Base-by-base conservation (phyloP, 2,113 vertebrate species). In the Heterocephalus glaber region DNA sequence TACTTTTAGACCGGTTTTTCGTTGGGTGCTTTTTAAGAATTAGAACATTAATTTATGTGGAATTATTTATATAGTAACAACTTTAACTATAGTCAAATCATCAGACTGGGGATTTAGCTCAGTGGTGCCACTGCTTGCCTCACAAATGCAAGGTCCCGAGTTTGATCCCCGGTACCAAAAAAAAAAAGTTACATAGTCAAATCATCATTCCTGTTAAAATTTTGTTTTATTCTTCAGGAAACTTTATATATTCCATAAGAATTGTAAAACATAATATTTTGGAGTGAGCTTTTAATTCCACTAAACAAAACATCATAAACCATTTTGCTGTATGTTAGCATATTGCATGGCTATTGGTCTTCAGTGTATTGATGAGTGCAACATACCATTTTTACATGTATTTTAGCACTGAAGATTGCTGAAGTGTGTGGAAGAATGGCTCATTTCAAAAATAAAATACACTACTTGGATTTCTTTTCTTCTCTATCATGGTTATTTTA, bases 221-320 rank as follows among this genome's bases (percentile, higher is more conserved):
- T 79, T 74, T 54, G 24, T 85, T 93, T 86, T 66, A 74, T 81
- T 93, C n/a, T 86, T 54, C 3, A 83, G 35, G 41, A 90, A 89
- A 49, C 89, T 82, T 68, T 85, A 66, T 14, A 2, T 79, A 33
- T 70, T 94, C 52, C 19, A 24, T 91, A 89, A 44, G 16, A 72
- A 61, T 41, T 80, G 22, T 87, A 65, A 92, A 90, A 68, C n/a
- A 4, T 58, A 28, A 17, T 52, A 54, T 16, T 61, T 85, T 88
- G 26, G 35, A 20, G 33, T 88, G 30, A 54, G 30, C 2, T 30
- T 89, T 61, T 86, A 33, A 26, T 63, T 80, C 13, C 12, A 56
- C 14, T 83, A 38, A 58, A 72, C 20, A 87, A 33, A 10, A 26
- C 22, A 20, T 77, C 10, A 5, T 61, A 82, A 82, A 20, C 5